These are phyloP conservation scores for Sinocyclocheilus anshuiensis DNA, from an alignment of 2,113 vertebrate species.

Conservation along the genomic window DNA sequence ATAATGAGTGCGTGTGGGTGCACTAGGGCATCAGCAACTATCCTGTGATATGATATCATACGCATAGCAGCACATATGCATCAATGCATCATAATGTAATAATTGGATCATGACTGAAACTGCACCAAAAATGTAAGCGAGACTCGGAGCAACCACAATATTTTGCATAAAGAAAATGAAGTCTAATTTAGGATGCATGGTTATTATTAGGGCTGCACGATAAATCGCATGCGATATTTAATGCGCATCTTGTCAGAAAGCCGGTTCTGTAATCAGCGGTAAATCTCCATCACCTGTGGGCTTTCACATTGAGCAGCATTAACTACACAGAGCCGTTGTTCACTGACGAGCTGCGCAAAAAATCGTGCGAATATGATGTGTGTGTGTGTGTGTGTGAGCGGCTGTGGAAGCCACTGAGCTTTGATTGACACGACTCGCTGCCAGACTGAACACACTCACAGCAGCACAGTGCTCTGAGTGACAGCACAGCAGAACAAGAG, in stretches of 20 bases:
- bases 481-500: neutral
- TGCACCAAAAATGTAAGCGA: neutral
- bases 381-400: neutral
- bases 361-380: too few relatives aligned
- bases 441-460: neutral
- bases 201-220: too few relatives aligned
- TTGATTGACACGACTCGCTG: neutral
- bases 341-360: too few relatives aligned
- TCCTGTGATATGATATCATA: neutral
- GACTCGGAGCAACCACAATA: too few relatives aligned
- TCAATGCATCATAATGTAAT: neutral
- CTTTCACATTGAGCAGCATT: too few relatives aligned
- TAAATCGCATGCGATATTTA: too few relatives aligned
- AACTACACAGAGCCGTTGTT: too few relatives aligned
- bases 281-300: too few relatives aligned
- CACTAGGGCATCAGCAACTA: neutral
- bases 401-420: neutral
- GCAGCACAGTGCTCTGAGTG: neutral
- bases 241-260: too few relatives aligned
- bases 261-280: too few relatives aligned
- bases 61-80: neutral
- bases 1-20: constrained; percentile 2
- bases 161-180: too few relatives aligned
- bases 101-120: neutral
- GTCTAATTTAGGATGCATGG: too few relatives aligned